These are phyloP conservation scores for Ophonus ardosiacus DNA, from an alignment of 2,888 invertebrate species.

Conservation along the genomic window DNA sequence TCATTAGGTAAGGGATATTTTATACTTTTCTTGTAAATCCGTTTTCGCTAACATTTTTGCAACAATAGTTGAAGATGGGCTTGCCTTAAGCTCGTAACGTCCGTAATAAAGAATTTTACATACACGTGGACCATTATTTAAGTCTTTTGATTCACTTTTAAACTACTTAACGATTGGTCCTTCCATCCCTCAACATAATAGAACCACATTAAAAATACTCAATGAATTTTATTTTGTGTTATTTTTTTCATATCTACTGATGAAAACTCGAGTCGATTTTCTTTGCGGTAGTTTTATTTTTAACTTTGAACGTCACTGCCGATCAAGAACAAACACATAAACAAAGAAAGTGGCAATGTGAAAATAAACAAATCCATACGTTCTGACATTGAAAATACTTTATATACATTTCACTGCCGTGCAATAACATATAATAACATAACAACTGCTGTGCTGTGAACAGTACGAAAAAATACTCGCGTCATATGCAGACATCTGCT, in stretches of 20 bases:
- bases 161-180: no score
- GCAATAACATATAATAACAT: not conserved
- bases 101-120: no score
- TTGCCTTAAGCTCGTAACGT: no score
- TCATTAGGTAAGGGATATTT: no score
- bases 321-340: constrained; percentile 31
- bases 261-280: not conserved
- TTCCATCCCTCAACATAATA: no score
- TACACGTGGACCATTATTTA: no score
- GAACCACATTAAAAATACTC: no score
- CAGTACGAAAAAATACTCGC: not conserved
- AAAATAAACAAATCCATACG: constrained; percentile 9
- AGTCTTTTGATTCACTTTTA: no score
- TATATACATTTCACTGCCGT: not conserved
- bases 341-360: constrained; percentile 26
- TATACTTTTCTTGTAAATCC: no score
- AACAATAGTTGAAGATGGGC: no score
- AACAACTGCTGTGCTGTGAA: not conserved
- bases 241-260: not conserved
- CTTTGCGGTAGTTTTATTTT: not conserved
- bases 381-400: constrained; percentile 4
- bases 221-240: not conserved
- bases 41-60: no score
- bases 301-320: constrained; percentile 9
- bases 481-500: not conserved